Evolutionary conservation across 2,797 vertebrate genomes (phyloP), one percentile per base, ranked within the genome.

Genomic region (Eleutherodactylus coqui): DNA sequence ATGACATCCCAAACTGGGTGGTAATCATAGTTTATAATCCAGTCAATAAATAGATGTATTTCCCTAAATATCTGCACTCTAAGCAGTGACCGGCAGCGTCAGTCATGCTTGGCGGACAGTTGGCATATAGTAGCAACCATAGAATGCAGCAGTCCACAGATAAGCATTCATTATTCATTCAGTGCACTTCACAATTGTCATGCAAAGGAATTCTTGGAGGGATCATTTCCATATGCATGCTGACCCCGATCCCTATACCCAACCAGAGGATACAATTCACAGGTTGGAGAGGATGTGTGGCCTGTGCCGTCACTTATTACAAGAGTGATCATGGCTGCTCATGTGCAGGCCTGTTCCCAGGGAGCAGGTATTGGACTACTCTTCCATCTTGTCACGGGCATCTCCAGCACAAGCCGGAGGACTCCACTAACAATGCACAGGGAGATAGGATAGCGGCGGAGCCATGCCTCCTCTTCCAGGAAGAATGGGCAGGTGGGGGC

Each of bases 401-500:
- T 45, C 76, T 41, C 45, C 51, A 34, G 34, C 55, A 83, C 67
- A 79, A 75, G 62, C 34, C 76, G 80, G 53, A 67, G 75, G 86
- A 86, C 82, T 81, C 70, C 60, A 75, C n/a, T 53, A 78, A 85
- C 84, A 85, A 82, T 79, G 41, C 70, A 72, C 29, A 58, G 72
- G n/a, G n/a, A 83, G 55, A 64, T 70, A 70, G 76, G 79, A 85
- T 82, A 77, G 49, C 79, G 83, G 75, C 10, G 79, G 32, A 83
- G 79, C 41, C 62, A 88, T 49, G 53, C 78, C 84, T 88, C 87
- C 84, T 83, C 64, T 82, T 83, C 85, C 77, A 82, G 75, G 73
- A 82, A 85, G 82, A 81, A 82, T 53, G 82, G 80, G 67, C 77
- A 86, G 77, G 83, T 82, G 88, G 79, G 81, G 82, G 78, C 72